Evolutionary conservation across 2,888 invertebrate genomes (phyloP).

Genomic region (Dolomedes plantarius): DNA sequence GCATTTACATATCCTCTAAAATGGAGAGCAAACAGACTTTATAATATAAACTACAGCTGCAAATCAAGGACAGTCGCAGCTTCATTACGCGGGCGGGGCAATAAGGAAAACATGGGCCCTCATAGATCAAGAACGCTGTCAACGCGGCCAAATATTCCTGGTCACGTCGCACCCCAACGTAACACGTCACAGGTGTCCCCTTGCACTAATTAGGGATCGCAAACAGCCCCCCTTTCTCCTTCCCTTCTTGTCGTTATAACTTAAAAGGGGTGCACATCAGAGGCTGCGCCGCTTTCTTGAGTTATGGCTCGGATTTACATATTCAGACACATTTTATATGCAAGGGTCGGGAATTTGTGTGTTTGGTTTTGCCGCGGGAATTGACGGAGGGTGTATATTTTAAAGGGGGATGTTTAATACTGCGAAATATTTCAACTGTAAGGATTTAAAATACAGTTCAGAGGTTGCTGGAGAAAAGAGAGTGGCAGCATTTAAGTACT

Average conservation of each 20-base stretch:
- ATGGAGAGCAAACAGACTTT: neutral
- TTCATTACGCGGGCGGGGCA: slow-evolving; percentile 43
- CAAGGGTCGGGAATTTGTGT: slow-evolving; percentile 57
- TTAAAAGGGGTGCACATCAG: slow-evolving; percentile 50
- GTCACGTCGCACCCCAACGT: slow-evolving; percentile 50
- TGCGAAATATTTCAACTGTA: neutral
- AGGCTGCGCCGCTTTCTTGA: slow-evolving; percentile 36
- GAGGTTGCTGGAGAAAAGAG: neutral
- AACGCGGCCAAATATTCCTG: slow-evolving; percentile 57
- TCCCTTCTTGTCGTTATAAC: slow-evolving; percentile 57
- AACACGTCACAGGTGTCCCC: slow-evolving; percentile 62
- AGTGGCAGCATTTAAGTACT: too few species aligned
- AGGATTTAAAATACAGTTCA: neutral
- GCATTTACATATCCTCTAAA: neutral
- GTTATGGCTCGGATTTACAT: slow-evolving; percentile 64
- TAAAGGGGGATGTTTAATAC: neutral
- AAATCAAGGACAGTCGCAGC: slow-evolving; percentile 57
- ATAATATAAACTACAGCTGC: neutral
- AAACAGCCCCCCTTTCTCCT: slow-evolving; percentile 24
- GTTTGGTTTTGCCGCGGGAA: slow-evolving; percentile 52
- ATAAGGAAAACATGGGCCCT: slow-evolving; percentile 50
- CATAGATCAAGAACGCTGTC: slow-evolving; percentile 61
- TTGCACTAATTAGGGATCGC: slow-evolving; percentile 59
- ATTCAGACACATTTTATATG: slow-evolving; percentile 65
- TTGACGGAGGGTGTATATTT: slow-evolving; percentile 18